Evolutionary conservation across 1,140 invertebrate species (phyloP), one percentile per base, ranked within the genome.

Genomic region (Acromyrmex heyeri): DNA sequence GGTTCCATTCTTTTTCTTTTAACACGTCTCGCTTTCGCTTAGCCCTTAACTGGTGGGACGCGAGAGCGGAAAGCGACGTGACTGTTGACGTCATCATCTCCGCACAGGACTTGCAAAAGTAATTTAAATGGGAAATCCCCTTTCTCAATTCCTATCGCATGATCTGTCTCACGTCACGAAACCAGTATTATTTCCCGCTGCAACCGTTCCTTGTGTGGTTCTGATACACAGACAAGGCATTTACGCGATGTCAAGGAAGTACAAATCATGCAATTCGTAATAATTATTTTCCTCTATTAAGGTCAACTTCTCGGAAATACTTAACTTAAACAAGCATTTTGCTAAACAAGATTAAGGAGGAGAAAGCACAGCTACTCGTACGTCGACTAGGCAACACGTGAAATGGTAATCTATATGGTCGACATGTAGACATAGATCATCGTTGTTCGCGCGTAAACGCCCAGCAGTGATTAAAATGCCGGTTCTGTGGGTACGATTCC

Each of bases 1-100:
- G 69, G 69, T n/a, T 48, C 4, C 55, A 12, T 6, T 83, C 55
- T 75, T 83, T 81, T 73, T 72, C 65, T 72, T 72, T 48, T 16
- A 75, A 34, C 61, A 16, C 24, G 69, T 83, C 79, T 83, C 78
- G 78, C 69, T 83, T 73, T 73, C 79, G 79, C 72, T 59, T 75
- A 30, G 57, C 79, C 79, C 79, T 83, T 73, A 61, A 48, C 55
- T 5, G 16, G 53, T 57, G 67, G 44, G 48, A 21, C 18, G 55
- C 69, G 27, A 75, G 27, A 75, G 27, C 69, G 69, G 55, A 83
- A 61, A 50, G 69, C 38, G 14, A 61, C 67, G 53, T 38, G 79
- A 44, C 1, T 21, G 78, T 69, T 82, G 65, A 73, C 79, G 57
- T 73, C 55, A 61, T 61, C 55, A 61, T 50, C 38, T 73, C 38